Evolutionary conservation across 35 echinoderm and acorn worm species (phyloP).

Genomic region (Apostichopus japonicus): DNA sequence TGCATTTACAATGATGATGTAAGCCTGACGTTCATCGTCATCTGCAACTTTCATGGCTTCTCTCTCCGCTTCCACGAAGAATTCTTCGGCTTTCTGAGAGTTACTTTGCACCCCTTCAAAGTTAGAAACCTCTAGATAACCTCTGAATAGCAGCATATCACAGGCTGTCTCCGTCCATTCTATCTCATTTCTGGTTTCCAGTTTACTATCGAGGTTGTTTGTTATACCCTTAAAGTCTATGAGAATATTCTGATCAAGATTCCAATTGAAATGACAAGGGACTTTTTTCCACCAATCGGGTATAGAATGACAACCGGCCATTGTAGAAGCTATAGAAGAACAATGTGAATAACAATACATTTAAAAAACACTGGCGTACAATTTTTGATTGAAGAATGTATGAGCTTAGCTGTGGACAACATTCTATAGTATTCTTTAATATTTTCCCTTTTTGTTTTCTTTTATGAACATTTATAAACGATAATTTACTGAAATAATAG

Average conservation of each 20-base stretch:
- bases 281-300: conserved; percentile 27
- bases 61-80: neutral
- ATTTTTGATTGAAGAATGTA: no score
- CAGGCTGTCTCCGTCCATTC: neutral
- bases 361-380: no score
- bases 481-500: no score
- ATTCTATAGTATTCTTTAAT: no score
- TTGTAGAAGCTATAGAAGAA: neutral
- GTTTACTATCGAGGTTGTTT: conserved; percentile 22
- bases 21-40: no score
- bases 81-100: neutral
- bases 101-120: neutral
- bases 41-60: neutral
- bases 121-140: neutral
- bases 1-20: no score
- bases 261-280: conserved; percentile 34
- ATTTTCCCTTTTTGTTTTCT: no score
- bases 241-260: conserved; percentile 1
- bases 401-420: no score
- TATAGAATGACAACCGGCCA: neutral
- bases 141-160: neutral
- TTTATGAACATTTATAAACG: no score
- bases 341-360: neutral
- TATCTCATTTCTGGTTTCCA: conserved; percentile 1
- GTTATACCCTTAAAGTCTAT: neutral